These are phyloP conservation scores for Gymnocypris eckloni DNA, from an alignment of 2,797 vertebrate species.

Conservation along the genomic window DNA sequence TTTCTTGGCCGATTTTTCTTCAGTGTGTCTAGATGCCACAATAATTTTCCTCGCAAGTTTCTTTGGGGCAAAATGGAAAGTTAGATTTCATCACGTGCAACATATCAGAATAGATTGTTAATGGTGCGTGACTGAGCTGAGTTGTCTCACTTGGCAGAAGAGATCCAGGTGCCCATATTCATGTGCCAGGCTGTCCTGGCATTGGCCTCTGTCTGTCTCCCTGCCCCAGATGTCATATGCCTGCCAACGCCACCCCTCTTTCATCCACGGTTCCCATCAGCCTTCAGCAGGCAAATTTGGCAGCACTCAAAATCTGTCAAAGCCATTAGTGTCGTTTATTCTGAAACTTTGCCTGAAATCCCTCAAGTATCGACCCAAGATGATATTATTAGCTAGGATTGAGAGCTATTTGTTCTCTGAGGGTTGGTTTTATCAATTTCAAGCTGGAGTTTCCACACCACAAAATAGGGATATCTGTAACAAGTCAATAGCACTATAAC, in stretches of 20 bases:
- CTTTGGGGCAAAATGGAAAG: neutral
- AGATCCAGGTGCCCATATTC: slow-evolving; percentile 62
- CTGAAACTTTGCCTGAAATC: slow-evolving; percentile 38
- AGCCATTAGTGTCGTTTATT: slow-evolving; percentile 69
- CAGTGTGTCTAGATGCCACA: neutral
- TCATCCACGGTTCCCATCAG: slow-evolving; percentile 35
- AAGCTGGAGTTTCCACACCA: neutral
- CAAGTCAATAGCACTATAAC: neutral
- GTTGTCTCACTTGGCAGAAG: slow-evolving; percentile 55
- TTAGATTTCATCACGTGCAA: slow-evolving; percentile 15
- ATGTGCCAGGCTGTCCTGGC: slow-evolving; percentile 71
- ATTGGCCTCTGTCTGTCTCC: slow-evolving; percentile 49
- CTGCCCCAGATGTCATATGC: slow-evolving; percentile 55
- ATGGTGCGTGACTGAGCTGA: slow-evolving; percentile 53
- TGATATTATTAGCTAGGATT: neutral
- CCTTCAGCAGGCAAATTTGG: slow-evolving; percentile 49
- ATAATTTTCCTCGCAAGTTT: slow-evolving; percentile 1
- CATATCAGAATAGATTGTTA: slow-evolving; percentile 50
- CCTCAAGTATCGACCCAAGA: slow-evolving; percentile 23
- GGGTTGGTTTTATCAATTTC: slow-evolving; percentile 15
- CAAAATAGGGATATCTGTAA: neutral
- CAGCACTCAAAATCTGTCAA: slow-evolving; percentile 61
- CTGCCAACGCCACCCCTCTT: slow-evolving; percentile 38
- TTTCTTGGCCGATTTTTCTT: neutral
- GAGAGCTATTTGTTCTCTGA: slow-evolving; percentile 7